These are phyloP conservation scores for Macrosoma leucophasiata DNA, from an alignment of 2,888 invertebrate species.

Conservation along the genomic window DNA sequence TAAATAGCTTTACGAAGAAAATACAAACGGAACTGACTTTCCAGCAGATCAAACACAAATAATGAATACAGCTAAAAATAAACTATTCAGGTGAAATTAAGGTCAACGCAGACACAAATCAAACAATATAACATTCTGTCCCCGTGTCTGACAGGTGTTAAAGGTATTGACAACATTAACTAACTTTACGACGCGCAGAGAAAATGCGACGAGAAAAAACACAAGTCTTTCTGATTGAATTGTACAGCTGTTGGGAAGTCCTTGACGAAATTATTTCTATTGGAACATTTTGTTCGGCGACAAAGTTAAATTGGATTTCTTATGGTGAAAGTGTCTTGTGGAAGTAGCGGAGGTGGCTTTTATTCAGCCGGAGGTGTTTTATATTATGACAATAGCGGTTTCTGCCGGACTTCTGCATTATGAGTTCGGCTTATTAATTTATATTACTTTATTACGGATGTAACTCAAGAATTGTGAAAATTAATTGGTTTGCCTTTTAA, in stretches of 20 bases:
- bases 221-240: constrained; percentile 64
- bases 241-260: constrained; percentile 64
- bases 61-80: too few species aligned
- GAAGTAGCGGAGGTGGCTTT: constrained; percentile 56
- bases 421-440: too few species aligned
- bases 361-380: constrained; percentile 53
- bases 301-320: constrained; percentile 74
- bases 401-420: too few species aligned
- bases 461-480: too few species aligned
- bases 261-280: constrained; percentile 73
- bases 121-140: too few species aligned
- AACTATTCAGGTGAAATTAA: too few species aligned
- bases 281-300: constrained; percentile 69
- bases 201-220: constrained; percentile 53
- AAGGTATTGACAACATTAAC: constrained; percentile 49
- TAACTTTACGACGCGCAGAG: constrained; percentile 43
- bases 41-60: too few species aligned
- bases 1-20: too few species aligned
- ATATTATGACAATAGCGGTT: constrained; percentile 58
- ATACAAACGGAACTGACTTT: too few species aligned
- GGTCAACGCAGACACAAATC: too few species aligned
- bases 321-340: constrained; percentile 59
- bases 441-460: too few species aligned
- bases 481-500: too few species aligned
- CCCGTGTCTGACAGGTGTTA: constrained; percentile 45